A percentile compares a stretch with the other conserved stretches of the same genome.
Evolutionary conservation across 2,113 vertebrate genomes (phyloP).

Genomic region (Archilochus colubris): DNA sequence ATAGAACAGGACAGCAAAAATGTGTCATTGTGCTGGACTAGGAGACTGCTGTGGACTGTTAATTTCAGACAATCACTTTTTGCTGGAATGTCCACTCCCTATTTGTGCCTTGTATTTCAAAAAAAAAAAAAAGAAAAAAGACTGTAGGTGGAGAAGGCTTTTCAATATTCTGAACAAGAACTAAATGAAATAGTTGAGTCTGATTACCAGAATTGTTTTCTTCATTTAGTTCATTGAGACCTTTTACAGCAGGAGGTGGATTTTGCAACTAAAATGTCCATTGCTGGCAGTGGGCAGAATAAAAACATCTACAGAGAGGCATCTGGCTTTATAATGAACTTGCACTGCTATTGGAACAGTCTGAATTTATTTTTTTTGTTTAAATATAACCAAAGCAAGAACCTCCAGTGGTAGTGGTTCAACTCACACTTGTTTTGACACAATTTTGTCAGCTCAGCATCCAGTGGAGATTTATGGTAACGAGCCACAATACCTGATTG

Average conservation of each 20-base stretch:
- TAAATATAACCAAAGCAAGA: conserved; percentile 62
- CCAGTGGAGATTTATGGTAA: not conserved
- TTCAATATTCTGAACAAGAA: conserved; percentile 45
- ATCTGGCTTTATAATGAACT: not conserved
- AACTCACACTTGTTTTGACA: conserved; percentile 14
- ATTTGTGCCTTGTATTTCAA: conserved; percentile 75
- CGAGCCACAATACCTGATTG: not conserved
- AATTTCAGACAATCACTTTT: conserved; percentile 66
- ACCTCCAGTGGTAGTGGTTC: not conserved
- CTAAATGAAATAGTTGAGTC: conserved; percentile 39
- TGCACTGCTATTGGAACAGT: conserved; percentile 31
- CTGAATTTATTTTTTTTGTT: not conserved
- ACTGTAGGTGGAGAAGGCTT: conserved; percentile 60
- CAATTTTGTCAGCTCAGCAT: not conserved
- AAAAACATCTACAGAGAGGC: not conserved
- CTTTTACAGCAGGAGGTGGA: conserved; percentile 26
- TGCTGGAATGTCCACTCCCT: conserved; percentile 65
- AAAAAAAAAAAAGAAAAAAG: not conserved
- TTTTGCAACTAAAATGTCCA: conserved; percentile 7
- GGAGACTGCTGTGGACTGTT: conserved; percentile 19
- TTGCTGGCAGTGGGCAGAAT: conserved; percentile 36
- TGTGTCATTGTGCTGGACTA: not conserved
- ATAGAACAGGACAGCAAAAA: conserved; percentile 61
- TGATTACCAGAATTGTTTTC: conserved; percentile 7
- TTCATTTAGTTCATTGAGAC: conserved; percentile 11